These are phyloP conservation scores for Lagopus leucura DNA, from an alignment of 2,113 vertebrate species.

Conservation along the genomic window DNA sequence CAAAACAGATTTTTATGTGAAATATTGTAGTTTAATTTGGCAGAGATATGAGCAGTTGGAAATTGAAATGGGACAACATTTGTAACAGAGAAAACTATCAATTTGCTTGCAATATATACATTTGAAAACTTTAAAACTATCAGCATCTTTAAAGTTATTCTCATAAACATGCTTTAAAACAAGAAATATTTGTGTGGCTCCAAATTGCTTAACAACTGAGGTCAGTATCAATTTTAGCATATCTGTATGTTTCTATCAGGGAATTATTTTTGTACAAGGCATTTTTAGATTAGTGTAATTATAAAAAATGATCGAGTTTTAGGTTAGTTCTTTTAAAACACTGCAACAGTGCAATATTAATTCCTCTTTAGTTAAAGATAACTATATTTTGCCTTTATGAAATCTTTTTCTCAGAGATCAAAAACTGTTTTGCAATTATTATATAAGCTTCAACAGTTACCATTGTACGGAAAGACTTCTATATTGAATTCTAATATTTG, in stretches of 20 bases:
- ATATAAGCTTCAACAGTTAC: background rate
- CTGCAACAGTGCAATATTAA: background rate
- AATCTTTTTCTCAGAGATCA: background rate
- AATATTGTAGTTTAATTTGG: background rate
- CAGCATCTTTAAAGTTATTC: background rate
- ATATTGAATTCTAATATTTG: background rate
- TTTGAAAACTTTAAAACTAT: background rate
- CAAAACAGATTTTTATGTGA: background rate
- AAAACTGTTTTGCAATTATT: constrained; percentile 9
- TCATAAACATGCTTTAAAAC: background rate
- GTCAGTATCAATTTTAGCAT: constrained; percentile 53
- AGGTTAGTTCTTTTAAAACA: background rate
- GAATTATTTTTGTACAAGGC: background rate
- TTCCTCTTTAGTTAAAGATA: constrained; percentile 25
- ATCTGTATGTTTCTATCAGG: background rate
- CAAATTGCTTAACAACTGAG: constrained; percentile 31
- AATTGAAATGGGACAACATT: background rate
- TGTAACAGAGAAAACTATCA: background rate
- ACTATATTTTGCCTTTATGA: background rate
- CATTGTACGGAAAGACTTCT: background rate
- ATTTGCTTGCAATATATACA: background rate
- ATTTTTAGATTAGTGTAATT: background rate
- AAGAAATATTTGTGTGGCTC: background rate
- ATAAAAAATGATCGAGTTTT: background rate
- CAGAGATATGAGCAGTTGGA: background rate